Evolutionary conservation across 1,140 invertebrate genomes (phyloP).

Genomic region (Yoshiicerus persimilis): DNA sequence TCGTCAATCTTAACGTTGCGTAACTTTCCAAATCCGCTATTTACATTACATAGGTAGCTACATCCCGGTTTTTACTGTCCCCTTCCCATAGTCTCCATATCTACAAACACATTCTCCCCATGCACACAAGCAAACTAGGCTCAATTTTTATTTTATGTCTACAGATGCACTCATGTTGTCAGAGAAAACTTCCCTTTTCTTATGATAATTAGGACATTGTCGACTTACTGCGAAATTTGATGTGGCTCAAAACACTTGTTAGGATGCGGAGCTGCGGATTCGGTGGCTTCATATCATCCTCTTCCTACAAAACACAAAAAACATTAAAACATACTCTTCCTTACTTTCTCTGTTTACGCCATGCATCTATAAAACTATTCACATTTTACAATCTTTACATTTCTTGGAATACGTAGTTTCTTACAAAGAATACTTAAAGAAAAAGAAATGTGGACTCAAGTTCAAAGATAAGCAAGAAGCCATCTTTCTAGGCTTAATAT

Average conservation of each 20-base stretch:
- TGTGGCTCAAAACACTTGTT: conserved; percentile 47
- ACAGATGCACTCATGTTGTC: neutral
- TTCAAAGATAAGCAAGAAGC: too few species aligned
- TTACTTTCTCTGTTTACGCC: neutral
- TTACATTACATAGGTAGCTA: neutral
- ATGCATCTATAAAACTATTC: neutral
- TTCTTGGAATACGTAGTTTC: too few species aligned
- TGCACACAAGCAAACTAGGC: neutral
- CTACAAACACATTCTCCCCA: neutral
- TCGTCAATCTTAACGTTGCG: neutral
- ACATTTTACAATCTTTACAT: neutral
- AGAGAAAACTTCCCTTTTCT: neutral
- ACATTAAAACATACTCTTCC: neutral
- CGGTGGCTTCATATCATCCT: conserved; percentile 39
- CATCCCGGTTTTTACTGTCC: neutral
- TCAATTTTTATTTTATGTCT: neutral
- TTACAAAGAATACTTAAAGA: too few species aligned
- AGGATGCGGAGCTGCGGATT: conserved; percentile 47
- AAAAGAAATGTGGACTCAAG: too few species aligned
- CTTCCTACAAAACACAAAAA: conserved; percentile 37
- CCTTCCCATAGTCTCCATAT: neutral
- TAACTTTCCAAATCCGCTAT: neutral
- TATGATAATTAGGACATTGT: neutral
- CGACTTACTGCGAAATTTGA: conserved; percentile 48
- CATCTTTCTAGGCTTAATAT: too few species aligned